Percentiles rank a stretch among this genome's conserved stretches.
Conservation (phyloP, 2,113 vertebrate genomes). For the Ardeotis arabs region DNA sequence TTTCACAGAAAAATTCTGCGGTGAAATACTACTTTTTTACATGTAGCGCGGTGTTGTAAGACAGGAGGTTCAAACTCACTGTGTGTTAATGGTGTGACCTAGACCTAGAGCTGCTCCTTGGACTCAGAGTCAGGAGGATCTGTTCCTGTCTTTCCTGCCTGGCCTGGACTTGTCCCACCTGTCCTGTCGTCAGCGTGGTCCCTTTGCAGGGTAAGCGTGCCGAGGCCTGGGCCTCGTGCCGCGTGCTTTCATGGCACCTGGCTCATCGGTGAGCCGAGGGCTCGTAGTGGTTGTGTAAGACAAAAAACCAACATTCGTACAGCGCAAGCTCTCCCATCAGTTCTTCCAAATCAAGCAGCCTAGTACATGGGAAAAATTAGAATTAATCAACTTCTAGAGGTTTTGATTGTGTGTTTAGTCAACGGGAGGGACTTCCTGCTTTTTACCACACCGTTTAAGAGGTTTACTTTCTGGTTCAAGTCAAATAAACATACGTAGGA, state of each 20-base stretch:
- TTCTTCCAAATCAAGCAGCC: not conserved
- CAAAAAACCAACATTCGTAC: not conserved
- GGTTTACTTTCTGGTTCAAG: constrained; percentile 46
- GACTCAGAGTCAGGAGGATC: not conserved
- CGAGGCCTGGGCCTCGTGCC: not conserved
- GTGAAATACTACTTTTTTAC: not conserved
- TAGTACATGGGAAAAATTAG: constrained; percentile 3
- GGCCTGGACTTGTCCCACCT: not conserved
- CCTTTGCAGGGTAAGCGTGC: not conserved
- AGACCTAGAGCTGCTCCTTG: not conserved
- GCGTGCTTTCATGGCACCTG: not conserved
- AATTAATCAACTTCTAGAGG: constrained; percentile 8
- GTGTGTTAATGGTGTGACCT: not conserved
- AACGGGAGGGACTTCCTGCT: constrained; percentile 60
- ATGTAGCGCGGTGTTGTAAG: not conserved
- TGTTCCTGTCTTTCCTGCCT: not conserved
- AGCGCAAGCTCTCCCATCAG: not conserved
- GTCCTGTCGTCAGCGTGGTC: not conserved
- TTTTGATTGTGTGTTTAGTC: constrained; percentile 51
- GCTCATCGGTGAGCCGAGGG: not conserved
- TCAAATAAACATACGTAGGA: constrained; percentile 41
- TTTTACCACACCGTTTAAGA: not conserved
- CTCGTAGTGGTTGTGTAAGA: not conserved
- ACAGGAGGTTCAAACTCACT: not conserved
- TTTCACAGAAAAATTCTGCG: not conserved